Evolutionary conservation across 2,113 vertebrate species (phyloP), one percentile per base, ranked within the genome.

Genomic region (Herpetotheres cachinnans): DNA sequence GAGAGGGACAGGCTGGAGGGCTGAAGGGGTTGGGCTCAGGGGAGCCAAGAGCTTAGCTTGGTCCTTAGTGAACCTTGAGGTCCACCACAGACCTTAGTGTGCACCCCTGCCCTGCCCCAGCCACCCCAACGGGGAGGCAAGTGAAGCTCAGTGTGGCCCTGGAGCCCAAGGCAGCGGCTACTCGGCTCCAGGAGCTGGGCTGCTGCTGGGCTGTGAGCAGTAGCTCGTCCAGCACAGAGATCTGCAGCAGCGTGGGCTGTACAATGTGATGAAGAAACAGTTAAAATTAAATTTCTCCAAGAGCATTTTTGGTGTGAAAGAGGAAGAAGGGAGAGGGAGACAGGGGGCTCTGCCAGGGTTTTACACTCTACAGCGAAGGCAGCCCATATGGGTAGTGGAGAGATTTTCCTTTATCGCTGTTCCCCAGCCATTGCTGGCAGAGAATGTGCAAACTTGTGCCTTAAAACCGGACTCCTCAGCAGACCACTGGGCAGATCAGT

Each of bases 211-310:
- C 46, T 38, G 55, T 38, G 54, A 83, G 46, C 42, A 61, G 54
- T 11, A 71, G 78, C 62, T 74, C 5, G 30, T 32, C 38, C 49
- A 80, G 58, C 30, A 42, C 15, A 54, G 61, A 83, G 94, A 78
- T 58, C 47, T 32, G 29, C 18, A 88, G 38, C 59, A 89, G 56
- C 8, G 2, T 40, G 54, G 72, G 63, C 44, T 86, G 81, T 62
- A 62, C 44, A 54, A 54, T 32, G 29, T 49, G 59, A 56, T 65
- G 50, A 86, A 84, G 59, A 84, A 94, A 77, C 13, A 86, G 69
- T 69, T 86, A 88, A 90, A 89, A 96, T 61, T 87, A 89, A 72
- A 87, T 93, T 89, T 76, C 44, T 91, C 32, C 56, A 63, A 63
- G 83, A 95, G 32, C 52, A 71, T 71, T 86, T 92, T 78, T 74